A percentile compares a stretch with the other conserved stretches of the same genome.
These are phyloP conservation scores for Armadillidium nasatum DNA, from an alignment of 1,140 invertebrate genomes.

Conservation along the genomic window DNA sequence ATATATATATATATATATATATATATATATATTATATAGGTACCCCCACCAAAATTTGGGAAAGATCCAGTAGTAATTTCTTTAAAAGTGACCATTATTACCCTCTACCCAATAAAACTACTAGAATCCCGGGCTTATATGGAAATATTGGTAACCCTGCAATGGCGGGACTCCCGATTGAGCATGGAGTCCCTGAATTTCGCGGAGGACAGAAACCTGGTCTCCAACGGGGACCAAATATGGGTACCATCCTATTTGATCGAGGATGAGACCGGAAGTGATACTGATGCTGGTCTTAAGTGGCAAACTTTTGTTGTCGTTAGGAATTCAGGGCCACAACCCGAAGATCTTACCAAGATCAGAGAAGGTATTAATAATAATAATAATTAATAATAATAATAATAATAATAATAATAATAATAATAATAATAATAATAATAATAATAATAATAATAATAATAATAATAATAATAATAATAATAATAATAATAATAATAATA, in stretches of 20 bases:
- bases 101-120: conserved; percentile 39
- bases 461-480: no score
- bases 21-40: conserved; percentile 21
- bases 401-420: no score
- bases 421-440: no score
- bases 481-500: no score
- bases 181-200: conserved; percentile 41
- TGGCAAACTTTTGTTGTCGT: conserved; percentile 37
- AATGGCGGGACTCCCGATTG: conserved; percentile 36
- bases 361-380: conserved; percentile 33
- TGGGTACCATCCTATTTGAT: conserved; percentile 35
- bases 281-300: conserved; percentile 29
- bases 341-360: conserved; percentile 39
- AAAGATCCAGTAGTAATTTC: conserved; percentile 31
- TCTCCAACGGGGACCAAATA: conserved; percentile 28
- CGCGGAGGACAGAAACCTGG: conserved; percentile 37
- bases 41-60: conserved; percentile 36
- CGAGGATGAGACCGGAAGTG: conserved; percentile 33
- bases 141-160: conserved; percentile 26
- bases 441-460: no score
- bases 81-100: conserved; percentile 31
- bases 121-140: conserved; percentile 31
- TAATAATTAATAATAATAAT: no score
- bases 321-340: conserved; percentile 33
- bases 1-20: no score